phyloP scores from a whole-genome alignment of 2,888 invertebrate genomes.

The Quadriops clusia region DNA sequence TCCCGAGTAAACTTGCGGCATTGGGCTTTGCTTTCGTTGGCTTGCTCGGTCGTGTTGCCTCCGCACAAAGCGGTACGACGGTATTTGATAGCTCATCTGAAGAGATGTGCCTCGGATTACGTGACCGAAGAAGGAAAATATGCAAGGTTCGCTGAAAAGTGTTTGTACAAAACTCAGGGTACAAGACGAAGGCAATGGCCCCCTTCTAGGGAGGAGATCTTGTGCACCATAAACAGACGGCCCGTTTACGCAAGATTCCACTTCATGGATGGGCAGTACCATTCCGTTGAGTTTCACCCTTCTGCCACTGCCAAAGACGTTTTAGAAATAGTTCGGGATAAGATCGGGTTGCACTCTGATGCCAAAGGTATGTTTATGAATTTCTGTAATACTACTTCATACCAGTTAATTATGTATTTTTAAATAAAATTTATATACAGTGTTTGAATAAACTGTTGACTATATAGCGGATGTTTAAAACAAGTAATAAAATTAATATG shows the following conservation, averaged over 20 bases:
- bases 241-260: constrained; percentile 85
- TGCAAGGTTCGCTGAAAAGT: constrained; percentile 85
- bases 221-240: constrained; percentile 82
- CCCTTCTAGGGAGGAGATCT: constrained; percentile 83
- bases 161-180: constrained; percentile 59
- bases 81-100: constrained; percentile 79
- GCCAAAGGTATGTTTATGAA: constrained; percentile 51
- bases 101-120: constrained; percentile 76
- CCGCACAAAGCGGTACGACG: constrained; percentile 75
- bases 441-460: no score
- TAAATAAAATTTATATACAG: no score
- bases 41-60: constrained; percentile 74
- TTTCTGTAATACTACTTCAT: no score
- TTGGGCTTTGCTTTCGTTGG: constrained; percentile 79
- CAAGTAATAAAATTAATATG: no score
- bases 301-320: constrained; percentile 86
- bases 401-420: background rate
- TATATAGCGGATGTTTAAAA: no score
- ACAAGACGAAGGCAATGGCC: constrained; percentile 75
- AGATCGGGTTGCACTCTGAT: constrained; percentile 72
- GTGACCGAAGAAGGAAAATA: constrained; percentile 90
- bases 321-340: constrained; percentile 73
- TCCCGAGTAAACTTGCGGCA: constrained; percentile 78
- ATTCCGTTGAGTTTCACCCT: constrained; percentile 90
- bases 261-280: constrained; percentile 89